These are phyloP conservation scores for Pterocles burchelli DNA, from an alignment of 2,113 vertebrate genomes.

Conservation along the genomic window DNA sequence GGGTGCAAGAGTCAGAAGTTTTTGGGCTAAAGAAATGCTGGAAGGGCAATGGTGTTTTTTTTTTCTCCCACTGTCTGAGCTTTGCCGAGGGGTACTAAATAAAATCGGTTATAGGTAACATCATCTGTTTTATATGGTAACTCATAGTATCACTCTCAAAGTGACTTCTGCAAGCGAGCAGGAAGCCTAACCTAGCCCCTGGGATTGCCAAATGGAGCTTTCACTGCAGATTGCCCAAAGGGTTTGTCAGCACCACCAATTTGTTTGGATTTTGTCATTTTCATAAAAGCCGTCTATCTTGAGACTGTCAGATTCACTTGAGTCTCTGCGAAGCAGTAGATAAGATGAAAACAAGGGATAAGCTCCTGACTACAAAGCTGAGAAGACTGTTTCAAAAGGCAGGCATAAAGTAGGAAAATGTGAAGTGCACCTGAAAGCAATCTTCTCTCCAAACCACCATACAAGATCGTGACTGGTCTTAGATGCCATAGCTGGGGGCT, in stretches of 20 bases:
- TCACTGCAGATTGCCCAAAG: neutral
- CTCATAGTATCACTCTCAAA: neutral
- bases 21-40: neutral
- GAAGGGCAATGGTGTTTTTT: neutral
- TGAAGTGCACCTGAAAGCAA: neutral
- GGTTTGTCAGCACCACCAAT: neutral
- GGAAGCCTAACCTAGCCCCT: neutral
- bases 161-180: neutral
- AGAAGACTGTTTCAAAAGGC: neutral
- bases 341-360: neutral
- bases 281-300: neutral
- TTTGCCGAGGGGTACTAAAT: neutral
- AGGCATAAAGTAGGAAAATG: neutral
- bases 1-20: neutral
- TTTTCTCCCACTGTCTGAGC: neutral
- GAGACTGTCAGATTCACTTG: neutral
- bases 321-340: neutral
- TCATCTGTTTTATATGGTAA: neutral
- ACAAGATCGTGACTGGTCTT: neutral
- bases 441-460: neutral
- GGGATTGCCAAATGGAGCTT: neutral
- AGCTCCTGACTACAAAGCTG: neutral
- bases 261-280: constrained; percentile 17
- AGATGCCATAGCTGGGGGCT: neutral
- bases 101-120: neutral